phyloP scores from a whole-genome alignment of 2,797 vertebrate genomes.

The Leucoraja ocellata region DNA sequence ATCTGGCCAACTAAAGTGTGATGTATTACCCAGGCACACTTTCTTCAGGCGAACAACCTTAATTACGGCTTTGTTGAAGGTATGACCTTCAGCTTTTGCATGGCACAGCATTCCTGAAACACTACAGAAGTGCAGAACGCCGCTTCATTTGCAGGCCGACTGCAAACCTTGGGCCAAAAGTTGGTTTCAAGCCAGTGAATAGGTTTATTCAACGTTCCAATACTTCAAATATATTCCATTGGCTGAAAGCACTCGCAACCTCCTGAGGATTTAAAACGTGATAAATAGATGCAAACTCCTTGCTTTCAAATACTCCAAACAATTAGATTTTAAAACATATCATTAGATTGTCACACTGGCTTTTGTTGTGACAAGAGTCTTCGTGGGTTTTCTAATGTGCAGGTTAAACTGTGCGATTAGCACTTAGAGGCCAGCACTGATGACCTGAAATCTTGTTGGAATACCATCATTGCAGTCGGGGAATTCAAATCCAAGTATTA shows the following conservation, averaged over 20 bases:
- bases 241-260: too few species aligned
- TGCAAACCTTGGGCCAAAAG: background rate
- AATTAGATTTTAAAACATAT: background rate
- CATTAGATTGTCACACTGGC: background rate
- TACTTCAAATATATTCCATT: too few species aligned
- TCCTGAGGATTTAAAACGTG: too few species aligned
- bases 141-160: background rate
- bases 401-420: too few species aligned
- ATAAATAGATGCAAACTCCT: too few species aligned
- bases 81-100: constrained; percentile 68
- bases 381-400: too few species aligned
- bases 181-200: background rate
- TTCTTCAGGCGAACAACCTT: constrained; percentile 73
- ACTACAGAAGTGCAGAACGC: constrained; percentile 50
- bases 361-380: background rate
- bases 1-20: constrained; percentile 61
- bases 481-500: too few species aligned
- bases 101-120: constrained; percentile 53
- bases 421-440: too few species aligned
- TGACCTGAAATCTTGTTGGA: too few species aligned
- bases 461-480: too few species aligned
- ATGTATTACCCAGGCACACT: constrained; percentile 58
- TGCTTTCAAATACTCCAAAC: background rate
- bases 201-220: background rate
- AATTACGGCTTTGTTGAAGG: constrained; percentile 76